Base-by-base conservation (phyloP, 2,113 vertebrate genomes). In the Motacilla tschutschensis region DNA sequence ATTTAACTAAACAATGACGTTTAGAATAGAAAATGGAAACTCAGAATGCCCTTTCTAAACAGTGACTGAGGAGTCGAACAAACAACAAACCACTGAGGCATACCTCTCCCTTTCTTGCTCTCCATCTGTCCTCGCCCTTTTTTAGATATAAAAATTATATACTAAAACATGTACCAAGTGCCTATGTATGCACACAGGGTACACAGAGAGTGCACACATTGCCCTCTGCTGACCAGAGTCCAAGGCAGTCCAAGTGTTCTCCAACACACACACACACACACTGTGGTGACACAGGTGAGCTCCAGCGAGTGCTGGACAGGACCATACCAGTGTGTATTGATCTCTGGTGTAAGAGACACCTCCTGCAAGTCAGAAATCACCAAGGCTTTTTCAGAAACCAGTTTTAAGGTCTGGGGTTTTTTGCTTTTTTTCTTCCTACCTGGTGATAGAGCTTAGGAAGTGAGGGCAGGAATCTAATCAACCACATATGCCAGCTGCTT, bases 161-260 rank as follows among this genome's bases (percentile, higher is more conserved):
- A 29, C 1, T 35, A 14, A 70, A 80, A 66, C 24, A 35, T 2
- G 46, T 5, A 35, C 36, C 35, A 41, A 53, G 14, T 26, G 21
- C 38, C 5, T 22, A 3, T 21, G 17, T 5, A 15, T 20, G 10
- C 22, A 65, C 18, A 40, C 6, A 29, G 4, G 10, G 48, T 3
- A 36, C 5, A 60, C 14, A 69, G 7, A 36, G 29, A 87, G 53
- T 2, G 9, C 33, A 75, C 33, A 75, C 26, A 82, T 33, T 91
- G 91, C 88, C 90, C 85, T 91, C 91, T 92, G 44, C 86, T 86
- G 86, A 75, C 51, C 66, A 47, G 41, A 89, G 54, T 9, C 50
- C 44, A 36, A 4, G 4, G 44, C 15, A 48, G 66, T 12, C 55
- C 38, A 16, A 41, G 57, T 13, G 15, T 14, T 16, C 57, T 65